Percentiles rank a stretch among this genome's conserved stretches.
These are phyloP conservation scores for Hemitrygon akajei DNA, from an alignment of 2,797 vertebrate genomes.

Conservation along the genomic window DNA sequence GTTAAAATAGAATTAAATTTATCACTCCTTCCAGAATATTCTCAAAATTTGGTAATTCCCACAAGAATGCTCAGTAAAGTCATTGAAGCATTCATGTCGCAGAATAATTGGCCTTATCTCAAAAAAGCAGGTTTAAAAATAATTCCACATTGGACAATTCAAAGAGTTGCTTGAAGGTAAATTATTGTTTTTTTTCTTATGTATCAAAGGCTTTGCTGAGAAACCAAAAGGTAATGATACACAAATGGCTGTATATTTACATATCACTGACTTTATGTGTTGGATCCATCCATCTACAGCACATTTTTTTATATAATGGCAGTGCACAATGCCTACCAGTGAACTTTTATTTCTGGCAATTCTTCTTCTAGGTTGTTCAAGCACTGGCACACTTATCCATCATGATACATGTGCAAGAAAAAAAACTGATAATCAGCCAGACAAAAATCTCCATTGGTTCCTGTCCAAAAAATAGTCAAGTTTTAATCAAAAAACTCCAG, in stretches of 20 bases:
- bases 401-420: background rate
- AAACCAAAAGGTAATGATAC: background rate
- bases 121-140: background rate
- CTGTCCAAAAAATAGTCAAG: background rate
- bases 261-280: background rate
- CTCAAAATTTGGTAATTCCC: background rate
- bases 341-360: too few relatives aligned
- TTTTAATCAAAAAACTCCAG: conserved; percentile 1
- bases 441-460: background rate
- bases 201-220: background rate
- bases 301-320: background rate
- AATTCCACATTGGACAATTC: background rate
- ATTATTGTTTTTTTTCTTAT: background rate
- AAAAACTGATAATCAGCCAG: background rate
- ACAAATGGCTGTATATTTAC: background rate
- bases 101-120: background rate
- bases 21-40: background rate
- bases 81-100: background rate
- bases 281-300: background rate
- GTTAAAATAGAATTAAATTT: background rate
- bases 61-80: background rate
- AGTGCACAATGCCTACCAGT: background rate
- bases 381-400: background rate
- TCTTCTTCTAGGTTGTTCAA: background rate
- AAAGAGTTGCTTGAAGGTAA: background rate